These are phyloP conservation scores for Heteromormyrus szaboi DNA, from an alignment of 2,797 vertebrate species.

Conservation along the genomic window DNA sequence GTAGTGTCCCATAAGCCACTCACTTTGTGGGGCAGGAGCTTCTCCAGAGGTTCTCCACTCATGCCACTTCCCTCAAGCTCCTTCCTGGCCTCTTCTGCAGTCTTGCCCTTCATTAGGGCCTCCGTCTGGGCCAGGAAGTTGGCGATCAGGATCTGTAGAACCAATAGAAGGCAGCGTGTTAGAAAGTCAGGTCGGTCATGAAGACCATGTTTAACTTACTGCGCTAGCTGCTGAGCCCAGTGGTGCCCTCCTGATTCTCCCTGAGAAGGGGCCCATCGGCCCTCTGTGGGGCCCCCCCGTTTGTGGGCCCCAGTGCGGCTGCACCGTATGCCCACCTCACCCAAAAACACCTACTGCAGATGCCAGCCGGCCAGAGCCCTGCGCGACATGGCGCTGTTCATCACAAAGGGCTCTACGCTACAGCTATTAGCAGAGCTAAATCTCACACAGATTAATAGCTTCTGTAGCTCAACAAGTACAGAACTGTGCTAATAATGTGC, in stretches of 20 bases:
- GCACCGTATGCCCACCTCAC: not conserved
- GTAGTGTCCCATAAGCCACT: slow-evolving; percentile 17
- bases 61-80: slow-evolving; percentile 79
- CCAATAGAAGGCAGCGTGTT: not conserved
- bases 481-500: not conserved
- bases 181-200: not conserved
- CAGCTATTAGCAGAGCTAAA: not conserved
- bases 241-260: not conserved
- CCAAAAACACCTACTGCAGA: not conserved
- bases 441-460: not conserved
- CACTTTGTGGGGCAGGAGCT: slow-evolving; percentile 93
- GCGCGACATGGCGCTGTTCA: not conserved
- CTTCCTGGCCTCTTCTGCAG: slow-evolving; percentile 77
- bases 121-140: slow-evolving; percentile 97
- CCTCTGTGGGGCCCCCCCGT: not conserved
- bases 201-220: not conserved
- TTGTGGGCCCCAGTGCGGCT: not conserved
- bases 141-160: slow-evolving; percentile 78
- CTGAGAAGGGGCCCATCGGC: not conserved
- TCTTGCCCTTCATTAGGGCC: slow-evolving; percentile 93
- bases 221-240: not conserved
- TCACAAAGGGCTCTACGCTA: not conserved
- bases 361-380: not conserved
- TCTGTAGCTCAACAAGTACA: not conserved
- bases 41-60: slow-evolving; percentile 73